phyloP scores from a whole-genome alignment of 1,140 invertebrate species.

The Bombus sibiricus region DNA sequence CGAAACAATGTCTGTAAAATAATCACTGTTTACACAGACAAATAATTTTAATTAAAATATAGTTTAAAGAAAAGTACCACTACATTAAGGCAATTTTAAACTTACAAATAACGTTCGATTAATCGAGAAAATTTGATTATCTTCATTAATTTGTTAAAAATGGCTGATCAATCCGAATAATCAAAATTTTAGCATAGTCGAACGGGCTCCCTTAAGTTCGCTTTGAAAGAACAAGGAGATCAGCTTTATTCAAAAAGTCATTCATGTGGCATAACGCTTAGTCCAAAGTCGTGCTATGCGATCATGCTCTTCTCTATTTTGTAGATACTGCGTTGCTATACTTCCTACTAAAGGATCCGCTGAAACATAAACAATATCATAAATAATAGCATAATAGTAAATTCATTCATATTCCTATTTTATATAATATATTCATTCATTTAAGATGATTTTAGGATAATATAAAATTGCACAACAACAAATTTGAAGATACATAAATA shows the following conservation, averaged over 20 bases:
- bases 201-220: slow-evolving; percentile 33
- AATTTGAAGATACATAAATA: background rate
- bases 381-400: background rate
- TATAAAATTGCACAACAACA: background rate
- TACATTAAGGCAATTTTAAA: slow-evolving; percentile 72
- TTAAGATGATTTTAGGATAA: slow-evolving; percentile 11
- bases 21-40: background rate
- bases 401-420: background rate
- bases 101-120: slow-evolving; percentile 27
- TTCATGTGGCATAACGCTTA: slow-evolving; percentile 97
- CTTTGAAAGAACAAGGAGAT: slow-evolving; percentile 30
- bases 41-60: background rate
- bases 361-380: slow-evolving; percentile 80
- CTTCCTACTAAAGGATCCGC: slow-evolving; percentile 98
- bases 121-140: background rate
- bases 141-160: slow-evolving; percentile 11
- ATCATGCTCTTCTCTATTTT: slow-evolving; percentile 98
- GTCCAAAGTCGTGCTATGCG: slow-evolving; percentile 99
- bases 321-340: slow-evolving; percentile 98
- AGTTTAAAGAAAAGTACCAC: slow-evolving; percentile 74
- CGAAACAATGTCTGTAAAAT: background rate
- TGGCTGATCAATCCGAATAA: slow-evolving; percentile 40
- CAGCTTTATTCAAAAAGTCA: slow-evolving; percentile 46
- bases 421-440: background rate
- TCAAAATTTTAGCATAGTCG: slow-evolving; percentile 32